Evolutionary conservation across 2,888 invertebrate species (phyloP).

Genomic region (Listrodromus nycthemerus): DNA sequence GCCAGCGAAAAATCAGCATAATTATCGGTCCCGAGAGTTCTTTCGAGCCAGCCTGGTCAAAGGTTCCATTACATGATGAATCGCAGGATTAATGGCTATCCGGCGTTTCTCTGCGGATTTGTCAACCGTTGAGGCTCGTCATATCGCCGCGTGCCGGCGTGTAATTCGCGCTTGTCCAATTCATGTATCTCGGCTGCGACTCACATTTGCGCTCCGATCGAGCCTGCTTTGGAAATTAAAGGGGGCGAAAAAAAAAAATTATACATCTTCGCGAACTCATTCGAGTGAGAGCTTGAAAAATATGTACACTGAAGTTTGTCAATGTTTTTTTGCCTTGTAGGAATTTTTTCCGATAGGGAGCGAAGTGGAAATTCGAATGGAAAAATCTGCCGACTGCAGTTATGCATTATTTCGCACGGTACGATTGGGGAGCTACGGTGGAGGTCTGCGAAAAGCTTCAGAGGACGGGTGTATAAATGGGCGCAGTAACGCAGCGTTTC

Average conservation of each 20-base stretch:
- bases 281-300: slow-evolving; percentile 55
- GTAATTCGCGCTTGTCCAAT: neutral
- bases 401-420: slow-evolving; percentile 16
- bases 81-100: slow-evolving; percentile 3
- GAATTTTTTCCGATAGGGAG: slow-evolving; percentile 12
- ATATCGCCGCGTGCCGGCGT: neutral
- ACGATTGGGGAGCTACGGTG: neutral
- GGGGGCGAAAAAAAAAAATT: slow-evolving; percentile 19
- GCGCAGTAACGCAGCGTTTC: neutral
- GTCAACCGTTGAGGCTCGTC: slow-evolving; percentile 36
- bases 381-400: slow-evolving; percentile 10
- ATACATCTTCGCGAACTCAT: slow-evolving; percentile 30
- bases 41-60: slow-evolving; percentile 31
- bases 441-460: slow-evolving; percentile 14
- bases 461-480: slow-evolving; percentile 8
- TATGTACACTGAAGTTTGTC: neutral
- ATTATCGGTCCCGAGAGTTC: slow-evolving; percentile 6
- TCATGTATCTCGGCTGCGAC: neutral
- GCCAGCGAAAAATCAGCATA: slow-evolving; percentile 11
- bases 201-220: slow-evolving; percentile 26
- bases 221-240: slow-evolving; percentile 10
- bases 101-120: neutral
- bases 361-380: slow-evolving; percentile 41
- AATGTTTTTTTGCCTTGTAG: slow-evolving; percentile 28
- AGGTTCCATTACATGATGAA: slow-evolving; percentile 62